Evolutionary conservation across 2,113 vertebrate genomes (phyloP).

Genomic region (Brienomyrus brachyistius): DNA sequence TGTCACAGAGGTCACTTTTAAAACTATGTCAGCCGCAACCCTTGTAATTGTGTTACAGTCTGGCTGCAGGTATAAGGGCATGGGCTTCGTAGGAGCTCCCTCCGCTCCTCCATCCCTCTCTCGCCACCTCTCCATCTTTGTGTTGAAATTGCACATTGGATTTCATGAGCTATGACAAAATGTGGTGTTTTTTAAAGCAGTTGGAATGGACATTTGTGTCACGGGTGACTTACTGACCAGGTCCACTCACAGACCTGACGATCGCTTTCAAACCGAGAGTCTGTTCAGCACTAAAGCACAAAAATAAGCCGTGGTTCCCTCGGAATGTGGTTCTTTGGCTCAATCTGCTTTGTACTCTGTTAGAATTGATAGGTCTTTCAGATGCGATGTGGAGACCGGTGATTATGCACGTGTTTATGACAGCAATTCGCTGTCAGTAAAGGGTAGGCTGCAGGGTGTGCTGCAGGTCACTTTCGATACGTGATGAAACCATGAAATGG

Average conservation of each 20-base stretch:
- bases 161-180: not conserved
- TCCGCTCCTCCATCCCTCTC: not conserved
- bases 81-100: not conserved
- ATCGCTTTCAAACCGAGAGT: not conserved
- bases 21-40: not conserved
- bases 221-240: not conserved
- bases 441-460: not conserved
- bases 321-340: not conserved
- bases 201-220: not conserved
- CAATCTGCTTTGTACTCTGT: not conserved
- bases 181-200: not conserved
- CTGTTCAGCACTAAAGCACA: not conserved
- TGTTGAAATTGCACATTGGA: not conserved
- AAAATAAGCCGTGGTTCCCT: not conserved
- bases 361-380: not conserved
- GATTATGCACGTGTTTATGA: not conserved
- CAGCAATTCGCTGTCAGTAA: not conserved
- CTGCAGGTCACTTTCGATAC: slow-evolving; percentile 15
- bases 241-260: not conserved
- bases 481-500: slow-evolving; percentile 23
- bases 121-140: not conserved
- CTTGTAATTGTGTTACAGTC: not conserved
- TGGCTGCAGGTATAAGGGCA: not conserved
- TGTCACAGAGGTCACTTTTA: not conserved
- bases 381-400: not conserved